phyloP scores from a whole-genome alignment of 2,888 invertebrate genomes.

The Epirrhoe alternata region DNA sequence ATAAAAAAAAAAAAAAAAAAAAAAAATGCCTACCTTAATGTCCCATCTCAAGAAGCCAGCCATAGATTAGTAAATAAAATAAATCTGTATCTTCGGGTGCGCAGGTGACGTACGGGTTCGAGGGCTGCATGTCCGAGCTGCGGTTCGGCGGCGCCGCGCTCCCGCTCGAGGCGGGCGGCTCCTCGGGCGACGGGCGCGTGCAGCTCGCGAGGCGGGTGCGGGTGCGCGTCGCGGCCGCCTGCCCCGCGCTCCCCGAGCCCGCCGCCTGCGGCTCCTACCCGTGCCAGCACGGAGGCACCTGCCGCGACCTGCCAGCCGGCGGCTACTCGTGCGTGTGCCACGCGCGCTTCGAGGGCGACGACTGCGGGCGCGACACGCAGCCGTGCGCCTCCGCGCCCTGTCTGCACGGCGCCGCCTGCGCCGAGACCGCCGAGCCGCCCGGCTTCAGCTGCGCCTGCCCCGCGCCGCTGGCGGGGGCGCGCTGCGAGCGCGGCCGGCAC shows the following conservation, averaged over 20 bases:
- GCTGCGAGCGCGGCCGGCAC: conserved; percentile 88
- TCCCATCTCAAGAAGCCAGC: no score
- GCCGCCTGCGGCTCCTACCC: conserved; percentile 72
- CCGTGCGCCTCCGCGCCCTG: conserved; percentile 90
- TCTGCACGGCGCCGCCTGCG: conserved; percentile 88
- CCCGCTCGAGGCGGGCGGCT: conserved; percentile 86
- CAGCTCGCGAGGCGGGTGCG: conserved; percentile 70
- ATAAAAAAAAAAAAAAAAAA: no score
- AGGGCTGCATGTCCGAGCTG: conserved; percentile 96
- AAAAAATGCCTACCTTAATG: no score
- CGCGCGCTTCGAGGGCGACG: conserved; percentile 89
- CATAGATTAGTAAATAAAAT: no score
- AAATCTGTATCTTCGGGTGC: no score
- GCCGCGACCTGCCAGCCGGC: conserved; percentile 80
- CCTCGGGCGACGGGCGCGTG: conserved; percentile 66
- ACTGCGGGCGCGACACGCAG: conserved; percentile 93
- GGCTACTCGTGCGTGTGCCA: conserved; percentile 92
- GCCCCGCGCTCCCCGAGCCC: conserved; percentile 67
- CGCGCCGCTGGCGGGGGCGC: conserved; percentile 88
- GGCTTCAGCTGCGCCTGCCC: conserved; percentile 93
- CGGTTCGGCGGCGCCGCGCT: conserved; percentile 90
- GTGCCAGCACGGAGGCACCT: conserved; percentile 84
- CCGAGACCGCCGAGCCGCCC: conserved; percentile 56
- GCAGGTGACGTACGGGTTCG: conserved; percentile 93
- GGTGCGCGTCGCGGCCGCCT: conserved; percentile 57